phyloP scores from a whole-genome alignment of 1,140 invertebrate genomes.

The Scaptomyza pallida region DNA sequence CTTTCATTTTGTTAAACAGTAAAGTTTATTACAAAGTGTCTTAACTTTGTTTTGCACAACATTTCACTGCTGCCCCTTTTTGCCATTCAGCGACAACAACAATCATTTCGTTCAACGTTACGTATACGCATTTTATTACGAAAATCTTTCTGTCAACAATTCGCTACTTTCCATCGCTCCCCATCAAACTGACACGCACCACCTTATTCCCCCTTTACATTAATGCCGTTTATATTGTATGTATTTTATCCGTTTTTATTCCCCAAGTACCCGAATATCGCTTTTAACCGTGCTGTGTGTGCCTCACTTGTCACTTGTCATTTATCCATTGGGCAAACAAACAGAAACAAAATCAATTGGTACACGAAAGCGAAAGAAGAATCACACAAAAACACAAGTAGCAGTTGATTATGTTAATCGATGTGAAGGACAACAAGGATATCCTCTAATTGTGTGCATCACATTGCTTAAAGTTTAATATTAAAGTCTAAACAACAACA shows the following conservation, averaged over 20 bases:
- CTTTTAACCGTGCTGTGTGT: constrained; percentile 20
- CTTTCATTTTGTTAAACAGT: too few species aligned
- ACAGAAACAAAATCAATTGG: neutral
- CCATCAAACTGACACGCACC: constrained; percentile 18
- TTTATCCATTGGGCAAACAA: constrained; percentile 20
- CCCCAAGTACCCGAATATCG: neutral
- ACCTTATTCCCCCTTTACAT: neutral
- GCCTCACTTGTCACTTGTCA: constrained; percentile 29
- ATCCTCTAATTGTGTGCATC: too few species aligned
- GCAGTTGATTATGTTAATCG: neutral
- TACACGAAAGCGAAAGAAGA: constrained; percentile 1
- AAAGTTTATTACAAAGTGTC: too few species aligned
- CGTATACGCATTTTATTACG: constrained; percentile 40
- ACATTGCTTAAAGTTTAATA: too few species aligned
- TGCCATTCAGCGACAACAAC: too few species aligned
- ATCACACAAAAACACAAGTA: too few species aligned
- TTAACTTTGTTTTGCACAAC: too few species aligned
- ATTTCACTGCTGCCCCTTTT: neutral
- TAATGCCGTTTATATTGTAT: too few species aligned
- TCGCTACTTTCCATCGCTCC: neutral
- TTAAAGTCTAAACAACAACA: too few species aligned
- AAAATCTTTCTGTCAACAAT: constrained; percentile 56
- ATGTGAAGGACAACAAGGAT: too few species aligned
- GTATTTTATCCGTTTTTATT: neutral
- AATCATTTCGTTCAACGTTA: too few species aligned